Percentiles rank a stretch among this genome's conserved stretches.
Conservation (phyloP, 1,140 invertebrate species). For the Lineus longissimus region DNA sequence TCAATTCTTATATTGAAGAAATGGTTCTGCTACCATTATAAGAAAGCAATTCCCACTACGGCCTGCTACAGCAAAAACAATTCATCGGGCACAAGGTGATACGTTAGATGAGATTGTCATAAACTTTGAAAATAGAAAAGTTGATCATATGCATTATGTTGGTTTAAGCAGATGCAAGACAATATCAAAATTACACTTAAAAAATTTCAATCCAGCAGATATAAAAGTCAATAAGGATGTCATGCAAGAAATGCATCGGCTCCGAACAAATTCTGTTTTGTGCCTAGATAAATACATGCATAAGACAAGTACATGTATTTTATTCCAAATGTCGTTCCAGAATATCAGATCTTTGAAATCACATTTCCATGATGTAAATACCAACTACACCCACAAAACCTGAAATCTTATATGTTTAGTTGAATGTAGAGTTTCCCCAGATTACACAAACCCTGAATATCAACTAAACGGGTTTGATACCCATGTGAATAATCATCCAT, state of each 20-base stretch:
- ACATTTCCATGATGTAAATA: not conserved
- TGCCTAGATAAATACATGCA: not conserved
- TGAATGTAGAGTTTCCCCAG: not conserved
- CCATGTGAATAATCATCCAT: not conserved
- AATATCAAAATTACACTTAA: not conserved
- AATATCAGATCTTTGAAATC: not conserved
- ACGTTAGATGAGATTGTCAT: not conserved
- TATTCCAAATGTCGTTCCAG: not conserved
- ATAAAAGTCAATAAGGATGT: not conserved
- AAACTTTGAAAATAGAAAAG: not conserved
- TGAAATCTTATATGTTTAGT: not conserved
- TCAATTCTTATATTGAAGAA: not conserved
- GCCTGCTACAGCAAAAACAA: not conserved
- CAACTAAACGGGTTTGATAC: not conserved
- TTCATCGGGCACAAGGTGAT: not conserved
- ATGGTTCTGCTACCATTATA: not conserved
- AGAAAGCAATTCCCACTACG: slow-evolving; percentile 2
- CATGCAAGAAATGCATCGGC: not conserved
- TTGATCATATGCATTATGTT: slow-evolving; percentile 1
- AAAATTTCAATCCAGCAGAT: not conserved
- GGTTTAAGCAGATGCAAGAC: not conserved
- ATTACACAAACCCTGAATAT: not conserved
- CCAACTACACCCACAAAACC: not conserved
- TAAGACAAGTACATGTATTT: not conserved
- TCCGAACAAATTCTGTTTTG: not conserved